These are phyloP conservation scores for Ammodramus savannarum DNA, from an alignment of 2,113 vertebrate genomes.

Conservation along the genomic window DNA sequence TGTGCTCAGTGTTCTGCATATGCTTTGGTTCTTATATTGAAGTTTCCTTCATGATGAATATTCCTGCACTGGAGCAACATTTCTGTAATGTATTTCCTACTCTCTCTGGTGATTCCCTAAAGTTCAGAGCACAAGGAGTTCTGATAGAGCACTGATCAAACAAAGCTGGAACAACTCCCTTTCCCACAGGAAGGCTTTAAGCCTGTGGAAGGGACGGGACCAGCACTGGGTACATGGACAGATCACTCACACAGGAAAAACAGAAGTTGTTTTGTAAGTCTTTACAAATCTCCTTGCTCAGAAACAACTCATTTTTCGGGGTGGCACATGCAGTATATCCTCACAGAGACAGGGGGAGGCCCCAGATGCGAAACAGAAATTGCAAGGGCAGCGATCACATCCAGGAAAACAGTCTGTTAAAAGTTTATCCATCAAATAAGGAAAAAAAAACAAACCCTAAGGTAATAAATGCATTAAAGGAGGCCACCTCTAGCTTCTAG, in stretches of 20 bases:
- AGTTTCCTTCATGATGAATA: neutral
- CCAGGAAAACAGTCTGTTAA: fast-evolving
- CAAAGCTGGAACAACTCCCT: neutral
- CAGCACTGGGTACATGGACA: neutral
- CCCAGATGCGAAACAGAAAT: neutral
- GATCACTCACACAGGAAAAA: neutral
- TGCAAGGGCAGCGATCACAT: neutral
- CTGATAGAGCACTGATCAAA: neutral
- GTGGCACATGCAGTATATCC: neutral
- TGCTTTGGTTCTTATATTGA: neutral
- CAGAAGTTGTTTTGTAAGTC: fast-evolving
- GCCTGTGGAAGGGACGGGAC: neutral
- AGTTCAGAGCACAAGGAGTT: neutral
- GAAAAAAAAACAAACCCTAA: too few relatives aligned
- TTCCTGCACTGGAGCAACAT: neutral
- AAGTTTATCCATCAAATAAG: neutral
- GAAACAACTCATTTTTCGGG: neutral
- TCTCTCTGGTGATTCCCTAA: neutral
- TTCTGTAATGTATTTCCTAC: neutral
- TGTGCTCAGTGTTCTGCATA: neutral
- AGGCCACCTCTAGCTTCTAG: neutral
- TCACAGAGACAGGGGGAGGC: neutral
- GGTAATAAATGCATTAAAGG: neutral
- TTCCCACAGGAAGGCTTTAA: neutral
- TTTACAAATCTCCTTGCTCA: neutral